A percentile compares a stretch with the other conserved stretches of the same genome.
phyloP scores from a whole-genome alignment of 2,888 invertebrate genomes.

The Synanthedon andrenaeformis region DNA sequence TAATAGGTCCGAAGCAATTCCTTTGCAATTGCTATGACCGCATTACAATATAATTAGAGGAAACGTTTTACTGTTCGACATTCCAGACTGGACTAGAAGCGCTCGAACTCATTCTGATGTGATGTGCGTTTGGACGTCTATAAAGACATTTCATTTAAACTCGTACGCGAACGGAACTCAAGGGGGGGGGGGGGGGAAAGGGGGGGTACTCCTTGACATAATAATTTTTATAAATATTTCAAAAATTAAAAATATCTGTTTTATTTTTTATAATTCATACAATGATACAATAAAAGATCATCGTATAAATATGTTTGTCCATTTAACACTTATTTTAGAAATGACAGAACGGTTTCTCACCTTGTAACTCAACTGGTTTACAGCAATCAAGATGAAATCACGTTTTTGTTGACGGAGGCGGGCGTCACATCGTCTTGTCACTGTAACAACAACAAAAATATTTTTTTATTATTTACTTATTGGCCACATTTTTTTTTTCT shows the following conservation, averaged over 20 bases:
- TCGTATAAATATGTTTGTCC: too few species aligned
- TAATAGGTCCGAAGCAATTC: conserved; percentile 2
- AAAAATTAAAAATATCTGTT: too few species aligned
- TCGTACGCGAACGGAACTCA: too few species aligned
- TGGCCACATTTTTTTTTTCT: too few species aligned
- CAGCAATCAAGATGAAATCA: conserved; percentile 38
- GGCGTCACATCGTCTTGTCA: conserved; percentile 51
- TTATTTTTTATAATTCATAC: too few species aligned
- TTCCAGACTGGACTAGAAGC: background rate
- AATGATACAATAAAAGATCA: too few species aligned
- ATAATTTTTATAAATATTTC: too few species aligned
- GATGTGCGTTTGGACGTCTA: too few species aligned
- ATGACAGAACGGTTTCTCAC: conserved; percentile 13
- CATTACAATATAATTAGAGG: conserved; percentile 7
- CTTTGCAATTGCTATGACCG: conserved; percentile 6
- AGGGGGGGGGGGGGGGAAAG: too few species aligned
- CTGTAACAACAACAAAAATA: conserved; percentile 36
- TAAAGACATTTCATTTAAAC: too few species aligned
- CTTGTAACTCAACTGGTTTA: conserved; percentile 26
- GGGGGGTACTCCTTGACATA: too few species aligned
- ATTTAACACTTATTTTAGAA: background rate
- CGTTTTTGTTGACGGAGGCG: conserved; percentile 23
- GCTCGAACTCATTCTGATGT: too few species aligned
- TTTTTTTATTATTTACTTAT: background rate
- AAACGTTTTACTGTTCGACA: background rate